phyloP scores from a whole-genome alignment of 2,888 invertebrate genomes.

The Lithophane leautieri region DNA sequence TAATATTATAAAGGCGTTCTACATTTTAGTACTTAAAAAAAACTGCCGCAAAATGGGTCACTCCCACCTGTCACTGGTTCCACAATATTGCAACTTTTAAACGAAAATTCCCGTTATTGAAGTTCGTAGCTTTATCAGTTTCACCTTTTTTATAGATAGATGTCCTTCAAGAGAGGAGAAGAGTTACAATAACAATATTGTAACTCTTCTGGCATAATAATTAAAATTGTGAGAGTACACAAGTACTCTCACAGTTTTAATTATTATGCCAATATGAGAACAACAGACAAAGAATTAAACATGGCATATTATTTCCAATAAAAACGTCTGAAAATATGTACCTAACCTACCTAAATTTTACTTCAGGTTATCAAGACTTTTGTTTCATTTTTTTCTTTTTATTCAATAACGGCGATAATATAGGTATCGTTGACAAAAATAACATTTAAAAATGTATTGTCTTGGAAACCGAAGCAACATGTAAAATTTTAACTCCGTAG shows the following conservation, averaged over 20 bases:
- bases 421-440: neutral
- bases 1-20: neutral
- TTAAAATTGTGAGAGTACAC: too few species aligned
- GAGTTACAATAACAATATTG: neutral
- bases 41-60: slow-evolving; percentile 10
- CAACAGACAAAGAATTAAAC: neutral
- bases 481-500: neutral
- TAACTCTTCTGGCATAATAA: too few species aligned
- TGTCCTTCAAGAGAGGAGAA: neutral
- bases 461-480: neutral
- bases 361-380: neutral
- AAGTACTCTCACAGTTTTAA: neutral
- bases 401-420: neutral
- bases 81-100: slow-evolving; percentile 29
- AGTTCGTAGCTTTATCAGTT: slow-evolving; percentile 2
- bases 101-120: slow-evolving; percentile 21
- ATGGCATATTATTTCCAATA: neutral
- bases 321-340: neutral
- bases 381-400: neutral
- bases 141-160: slow-evolving; percentile 1
- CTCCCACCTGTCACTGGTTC: slow-evolving; percentile 13
- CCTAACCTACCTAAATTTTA: neutral
- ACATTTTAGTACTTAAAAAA: neutral
- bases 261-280: neutral
- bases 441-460: neutral